Conservation (phyloP, 2,888 invertebrate genomes). For the Agrilus cyanescens region DNA sequence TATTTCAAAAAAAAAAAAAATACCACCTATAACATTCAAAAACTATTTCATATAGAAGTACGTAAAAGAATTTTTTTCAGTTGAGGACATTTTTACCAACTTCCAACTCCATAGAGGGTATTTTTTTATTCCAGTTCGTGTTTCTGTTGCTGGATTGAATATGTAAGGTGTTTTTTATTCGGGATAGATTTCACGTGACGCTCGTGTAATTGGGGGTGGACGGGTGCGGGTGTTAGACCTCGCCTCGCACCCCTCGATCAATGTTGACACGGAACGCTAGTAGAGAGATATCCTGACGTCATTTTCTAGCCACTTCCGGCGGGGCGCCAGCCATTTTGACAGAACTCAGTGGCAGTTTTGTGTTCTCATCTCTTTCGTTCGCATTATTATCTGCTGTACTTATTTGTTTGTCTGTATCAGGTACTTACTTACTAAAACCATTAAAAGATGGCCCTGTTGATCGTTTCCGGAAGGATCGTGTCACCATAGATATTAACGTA, state of each 20-base stretch:
- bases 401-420: not conserved
- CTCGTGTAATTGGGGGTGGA: constrained; percentile 24
- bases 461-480: too few species aligned
- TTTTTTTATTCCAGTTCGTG: too few species aligned
- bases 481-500: too few species aligned
- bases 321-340: constrained; percentile 20
- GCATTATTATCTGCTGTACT: not conserved
- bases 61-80: too few species aligned
- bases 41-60: too few species aligned
- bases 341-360: constrained; percentile 4
- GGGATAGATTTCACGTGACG: constrained; percentile 20
- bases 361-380: not conserved
- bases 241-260: constrained; percentile 24
- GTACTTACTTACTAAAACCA: constrained; percentile 10
- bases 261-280: constrained; percentile 35
- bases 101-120: too few species aligned
- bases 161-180: constrained; percentile 9
- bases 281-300: constrained; percentile 14
- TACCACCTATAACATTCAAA: too few species aligned
- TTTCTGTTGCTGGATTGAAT: not conserved
- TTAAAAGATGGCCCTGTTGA: constrained; percentile 11
- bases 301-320: constrained; percentile 22
- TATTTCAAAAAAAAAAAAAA: too few species aligned
- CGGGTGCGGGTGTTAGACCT: constrained; percentile 15
- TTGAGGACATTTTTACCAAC: too few species aligned